These are phyloP conservation scores for Drosophila pullipes DNA, from an alignment of 2,888 invertebrate species.

Conservation along the genomic window DNA sequence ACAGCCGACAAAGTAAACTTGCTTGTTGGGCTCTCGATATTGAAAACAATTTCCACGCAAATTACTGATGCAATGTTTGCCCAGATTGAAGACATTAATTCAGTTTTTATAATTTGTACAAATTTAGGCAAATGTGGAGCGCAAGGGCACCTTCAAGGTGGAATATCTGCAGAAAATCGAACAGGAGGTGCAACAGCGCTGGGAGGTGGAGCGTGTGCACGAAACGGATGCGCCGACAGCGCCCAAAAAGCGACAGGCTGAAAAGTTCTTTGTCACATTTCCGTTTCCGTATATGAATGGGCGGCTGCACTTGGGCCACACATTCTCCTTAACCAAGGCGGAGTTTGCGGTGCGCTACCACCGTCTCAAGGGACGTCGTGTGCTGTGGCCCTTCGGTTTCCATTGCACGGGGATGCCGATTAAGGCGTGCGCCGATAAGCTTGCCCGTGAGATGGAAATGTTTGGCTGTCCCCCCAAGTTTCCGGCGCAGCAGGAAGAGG, in stretches of 20 bases:
- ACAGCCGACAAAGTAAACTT: not conserved
- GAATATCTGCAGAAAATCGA: constrained; percentile 96
- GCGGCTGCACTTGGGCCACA: constrained; percentile 97
- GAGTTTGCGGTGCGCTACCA: constrained; percentile 98
- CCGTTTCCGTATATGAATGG: constrained; percentile 99
- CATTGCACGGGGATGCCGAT: constrained; percentile 99
- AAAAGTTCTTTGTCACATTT: constrained; percentile 97
- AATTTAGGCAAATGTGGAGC: constrained; percentile 86
- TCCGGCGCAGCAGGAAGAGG: constrained; percentile 87
- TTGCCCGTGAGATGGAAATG: constrained; percentile 95
- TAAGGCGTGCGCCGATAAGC: constrained; percentile 99
- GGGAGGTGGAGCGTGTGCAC: constrained; percentile 92
- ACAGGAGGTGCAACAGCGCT: constrained; percentile 92
- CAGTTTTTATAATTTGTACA: constrained; percentile 8
- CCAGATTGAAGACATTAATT: constrained; percentile 2
- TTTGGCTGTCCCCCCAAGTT: constrained; percentile 97
- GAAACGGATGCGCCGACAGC: constrained; percentile 92
- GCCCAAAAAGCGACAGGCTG: constrained; percentile 87
- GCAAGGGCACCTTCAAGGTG: constrained; percentile 98
- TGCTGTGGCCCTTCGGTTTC: constrained; percentile 98
- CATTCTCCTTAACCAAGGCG: constrained; percentile 98
- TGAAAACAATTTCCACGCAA: constrained; percentile 4
- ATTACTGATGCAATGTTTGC: constrained; percentile 64
- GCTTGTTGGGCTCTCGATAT: not conserved
- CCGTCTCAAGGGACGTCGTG: constrained; percentile 95